phyloP scores from a whole-genome alignment of 2,113 vertebrate genomes.

The Leptobrachium ailaonicum region DNA sequence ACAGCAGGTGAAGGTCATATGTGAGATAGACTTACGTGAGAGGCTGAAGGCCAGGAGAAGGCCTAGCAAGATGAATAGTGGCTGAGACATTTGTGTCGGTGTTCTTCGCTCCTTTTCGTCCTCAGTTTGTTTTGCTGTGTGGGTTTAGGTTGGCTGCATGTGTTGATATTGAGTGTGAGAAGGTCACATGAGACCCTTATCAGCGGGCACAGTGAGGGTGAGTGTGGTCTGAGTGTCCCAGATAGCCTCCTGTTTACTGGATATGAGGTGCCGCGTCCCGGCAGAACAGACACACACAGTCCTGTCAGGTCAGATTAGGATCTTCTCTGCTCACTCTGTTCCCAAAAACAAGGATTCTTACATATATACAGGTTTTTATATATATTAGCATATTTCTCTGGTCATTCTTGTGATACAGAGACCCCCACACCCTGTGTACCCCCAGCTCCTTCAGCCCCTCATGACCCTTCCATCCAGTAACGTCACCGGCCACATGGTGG shows the following conservation, averaged over 20 bases:
- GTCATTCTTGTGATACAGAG: no score
- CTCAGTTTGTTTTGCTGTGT: not conserved
- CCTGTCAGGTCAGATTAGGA: no score
- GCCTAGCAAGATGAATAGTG: not conserved
- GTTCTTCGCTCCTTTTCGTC: not conserved
- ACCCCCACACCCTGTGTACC: no score
- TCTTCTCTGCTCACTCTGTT: no score
- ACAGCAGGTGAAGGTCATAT: no score
- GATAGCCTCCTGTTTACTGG: conserved; percentile 11
- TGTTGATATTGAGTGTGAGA: not conserved
- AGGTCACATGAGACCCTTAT: not conserved
- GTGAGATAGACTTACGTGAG: conserved; percentile 10
- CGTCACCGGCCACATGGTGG: no score
- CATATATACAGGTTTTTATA: no score
- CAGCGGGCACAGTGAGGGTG: not conserved
- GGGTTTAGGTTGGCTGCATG: not conserved
- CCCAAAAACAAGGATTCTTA: no score
- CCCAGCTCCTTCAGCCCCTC: no score
- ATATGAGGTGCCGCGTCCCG: not conserved
- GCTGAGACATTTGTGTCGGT: not conserved
- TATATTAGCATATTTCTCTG: no score
- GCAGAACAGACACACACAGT: no score
- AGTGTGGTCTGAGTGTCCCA: not conserved
- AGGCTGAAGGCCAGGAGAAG: conserved; percentile 2
- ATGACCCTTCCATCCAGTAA: no score